Evolutionary conservation across 2,113 vertebrate genomes (phyloP).

Genomic region (Ranitomeya variabilis): DNA sequence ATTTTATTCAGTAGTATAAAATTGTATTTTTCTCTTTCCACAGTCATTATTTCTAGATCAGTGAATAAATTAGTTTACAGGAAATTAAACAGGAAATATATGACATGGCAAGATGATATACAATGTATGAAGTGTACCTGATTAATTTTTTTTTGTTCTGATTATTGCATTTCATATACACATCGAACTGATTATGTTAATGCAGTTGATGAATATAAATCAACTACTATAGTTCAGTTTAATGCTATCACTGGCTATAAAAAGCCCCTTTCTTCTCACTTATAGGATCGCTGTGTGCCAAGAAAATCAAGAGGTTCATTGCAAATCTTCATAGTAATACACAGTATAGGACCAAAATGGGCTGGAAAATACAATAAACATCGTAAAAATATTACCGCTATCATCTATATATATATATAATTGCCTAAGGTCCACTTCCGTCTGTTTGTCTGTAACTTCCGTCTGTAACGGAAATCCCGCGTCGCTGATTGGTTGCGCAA

Average conservation of each 20-base stretch:
- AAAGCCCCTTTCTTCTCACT: not conserved
- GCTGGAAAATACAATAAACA: not conserved
- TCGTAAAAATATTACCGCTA: too few relatives aligned
- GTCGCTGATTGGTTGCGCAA: too few relatives aligned
- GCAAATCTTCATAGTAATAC: not conserved
- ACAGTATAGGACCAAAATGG: not conserved
- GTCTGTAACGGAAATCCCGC: too few relatives aligned
- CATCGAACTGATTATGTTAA: not conserved
- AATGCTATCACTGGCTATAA: not conserved
- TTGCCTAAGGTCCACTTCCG: too few relatives aligned
- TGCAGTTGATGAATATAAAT: not conserved
- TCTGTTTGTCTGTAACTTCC: too few relatives aligned
- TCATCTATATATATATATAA: too few relatives aligned
- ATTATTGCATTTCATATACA: not conserved
- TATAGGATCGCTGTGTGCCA: not conserved
- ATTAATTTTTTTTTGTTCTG: not conserved
- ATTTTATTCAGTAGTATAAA: not conserved
- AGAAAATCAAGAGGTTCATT: not conserved
- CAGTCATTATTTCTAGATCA: not conserved
- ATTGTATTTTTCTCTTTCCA: too few relatives aligned
- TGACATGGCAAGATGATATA: not conserved
- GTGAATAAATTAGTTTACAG: not conserved
- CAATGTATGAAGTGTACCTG: not conserved
- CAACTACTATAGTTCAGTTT: not conserved
- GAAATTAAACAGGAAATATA: constrained; percentile 13